A percentile compares a stretch with the other conserved stretches of the same genome.
phyloP scores from a whole-genome alignment of 2,888 invertebrate genomes.

The Ophonus ardosiacus region DNA sequence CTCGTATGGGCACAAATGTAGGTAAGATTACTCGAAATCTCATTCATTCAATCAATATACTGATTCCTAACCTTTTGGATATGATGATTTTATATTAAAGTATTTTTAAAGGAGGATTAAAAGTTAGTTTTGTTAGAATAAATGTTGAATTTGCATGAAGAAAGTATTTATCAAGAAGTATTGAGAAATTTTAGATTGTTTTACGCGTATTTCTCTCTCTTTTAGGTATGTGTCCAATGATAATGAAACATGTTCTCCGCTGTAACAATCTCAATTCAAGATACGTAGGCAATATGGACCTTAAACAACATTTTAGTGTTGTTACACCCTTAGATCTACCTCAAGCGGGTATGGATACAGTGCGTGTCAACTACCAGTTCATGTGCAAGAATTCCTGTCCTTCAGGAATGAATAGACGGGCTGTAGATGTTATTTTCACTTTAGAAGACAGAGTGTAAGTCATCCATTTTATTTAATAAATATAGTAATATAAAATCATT shows the following conservation, averaged over 20 bases:
- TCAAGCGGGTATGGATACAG: slow-evolving; percentile 78
- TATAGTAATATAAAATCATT: too few species aligned
- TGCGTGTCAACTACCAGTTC: slow-evolving; percentile 84
- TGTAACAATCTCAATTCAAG: slow-evolving; percentile 77
- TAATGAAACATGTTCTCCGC: slow-evolving; percentile 78
- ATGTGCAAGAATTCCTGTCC: slow-evolving; percentile 88
- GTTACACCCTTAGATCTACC: slow-evolving; percentile 80
- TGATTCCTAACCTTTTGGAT: too few species aligned
- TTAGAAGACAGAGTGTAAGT: slow-evolving; percentile 79
- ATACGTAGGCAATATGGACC: slow-evolving; percentile 78
- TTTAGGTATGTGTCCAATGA: slow-evolving; percentile 68
- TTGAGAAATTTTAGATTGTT: too few species aligned
- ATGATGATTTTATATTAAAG: too few species aligned
- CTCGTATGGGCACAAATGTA: slow-evolving; percentile 70
- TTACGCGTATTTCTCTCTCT: neutral
- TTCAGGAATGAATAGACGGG: slow-evolving; percentile 86
- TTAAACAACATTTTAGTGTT: slow-evolving; percentile 78
- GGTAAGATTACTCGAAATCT: too few species aligned
- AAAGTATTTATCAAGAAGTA: too few species aligned
- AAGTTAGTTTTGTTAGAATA: too few species aligned
- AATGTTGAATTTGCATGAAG: too few species aligned
- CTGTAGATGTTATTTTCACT: slow-evolving; percentile 84
- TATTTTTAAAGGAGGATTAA: too few species aligned
- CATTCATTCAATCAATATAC: too few species aligned
- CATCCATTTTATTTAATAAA: neutral